phyloP scores from a whole-genome alignment of 2,113 vertebrate species.

The Coryphaenoides rupestris region DNA sequence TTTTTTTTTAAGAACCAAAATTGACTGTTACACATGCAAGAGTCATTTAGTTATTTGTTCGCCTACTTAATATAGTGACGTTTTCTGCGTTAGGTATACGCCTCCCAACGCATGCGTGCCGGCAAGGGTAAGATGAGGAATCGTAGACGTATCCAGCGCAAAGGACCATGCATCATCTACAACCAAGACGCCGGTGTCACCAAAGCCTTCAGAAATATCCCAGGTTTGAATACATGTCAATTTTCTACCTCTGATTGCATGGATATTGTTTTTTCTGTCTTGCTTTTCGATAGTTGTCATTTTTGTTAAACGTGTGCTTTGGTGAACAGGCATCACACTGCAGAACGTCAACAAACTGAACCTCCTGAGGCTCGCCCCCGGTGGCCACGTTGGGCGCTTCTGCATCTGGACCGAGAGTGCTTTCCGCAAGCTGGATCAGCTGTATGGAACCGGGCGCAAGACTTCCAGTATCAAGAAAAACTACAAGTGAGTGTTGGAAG shows the following conservation, averaged over 20 bases:
- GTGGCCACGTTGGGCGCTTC: slow-evolving; percentile 94
- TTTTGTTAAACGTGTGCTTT: not conserved
- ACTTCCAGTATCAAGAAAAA: slow-evolving; percentile 81
- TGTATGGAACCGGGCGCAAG: slow-evolving; percentile 97
- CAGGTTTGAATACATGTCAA: slow-evolving; percentile 61
- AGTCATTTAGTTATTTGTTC: slow-evolving; percentile 61
- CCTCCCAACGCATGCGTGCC: slow-evolving; percentile 95
- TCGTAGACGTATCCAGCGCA: slow-evolving; percentile 91
- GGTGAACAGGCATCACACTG: slow-evolving; percentile 84
- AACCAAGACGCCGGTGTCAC: slow-evolving; percentile 92
- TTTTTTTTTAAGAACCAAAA: too few relatives aligned
- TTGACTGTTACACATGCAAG: too few relatives aligned
- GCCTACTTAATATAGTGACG: not conserved
- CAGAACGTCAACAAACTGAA: slow-evolving; percentile 94
- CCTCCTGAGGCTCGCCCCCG: slow-evolving; percentile 89
- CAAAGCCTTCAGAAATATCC: slow-evolving; percentile 97
- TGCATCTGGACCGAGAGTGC: slow-evolving; percentile 98
- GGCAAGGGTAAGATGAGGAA: slow-evolving; percentile 99
- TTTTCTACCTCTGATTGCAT: too few relatives aligned
- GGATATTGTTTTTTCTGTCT: too few relatives aligned
- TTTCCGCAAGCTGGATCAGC: slow-evolving; percentile 90
- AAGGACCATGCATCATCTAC: slow-evolving; percentile 92
- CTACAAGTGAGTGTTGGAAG: slow-evolving; percentile 82
- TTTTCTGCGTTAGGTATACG: slow-evolving; percentile 80
- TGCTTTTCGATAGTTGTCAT: not conserved